Conservation (phyloP, 2,797 vertebrate species). For the Oceanodroma leucorhoa region DNA sequence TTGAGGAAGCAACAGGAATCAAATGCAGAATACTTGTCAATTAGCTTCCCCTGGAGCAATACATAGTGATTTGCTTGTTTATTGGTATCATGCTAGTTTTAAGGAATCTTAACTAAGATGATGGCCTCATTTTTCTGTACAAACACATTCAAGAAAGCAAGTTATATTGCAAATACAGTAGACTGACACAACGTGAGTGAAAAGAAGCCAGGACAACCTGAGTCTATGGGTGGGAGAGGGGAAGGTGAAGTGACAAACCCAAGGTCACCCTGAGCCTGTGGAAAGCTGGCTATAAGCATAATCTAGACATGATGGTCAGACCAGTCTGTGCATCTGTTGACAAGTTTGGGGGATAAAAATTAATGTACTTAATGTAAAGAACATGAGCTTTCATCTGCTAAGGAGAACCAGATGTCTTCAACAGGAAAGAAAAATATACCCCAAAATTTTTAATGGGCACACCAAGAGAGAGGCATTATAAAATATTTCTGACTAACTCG, state of each 20-base stretch:
- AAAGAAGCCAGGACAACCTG: neutral
- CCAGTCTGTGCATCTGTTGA: neutral
- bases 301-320: neutral
- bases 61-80: neutral
- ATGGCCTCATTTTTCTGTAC: neutral
- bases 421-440: neutral
- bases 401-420: neutral
- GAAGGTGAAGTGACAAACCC: neutral
- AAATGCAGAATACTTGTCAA: neutral
- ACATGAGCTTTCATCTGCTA: neutral
- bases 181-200: neutral
- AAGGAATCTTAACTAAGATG: neutral
- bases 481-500: neutral
- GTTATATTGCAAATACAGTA: neutral
- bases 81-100: neutral
- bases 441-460: neutral
- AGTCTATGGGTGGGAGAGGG: neutral
- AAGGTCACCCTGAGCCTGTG: neutral
- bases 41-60: neutral
- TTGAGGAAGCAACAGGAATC: neutral
- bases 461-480: neutral
- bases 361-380: neutral
- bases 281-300: neutral
- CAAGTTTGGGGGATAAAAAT: neutral
- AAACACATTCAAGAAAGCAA: neutral